Evolutionary conservation across 2,797 vertebrate species (phyloP).

Genomic region (Ara ararauna): DNA sequence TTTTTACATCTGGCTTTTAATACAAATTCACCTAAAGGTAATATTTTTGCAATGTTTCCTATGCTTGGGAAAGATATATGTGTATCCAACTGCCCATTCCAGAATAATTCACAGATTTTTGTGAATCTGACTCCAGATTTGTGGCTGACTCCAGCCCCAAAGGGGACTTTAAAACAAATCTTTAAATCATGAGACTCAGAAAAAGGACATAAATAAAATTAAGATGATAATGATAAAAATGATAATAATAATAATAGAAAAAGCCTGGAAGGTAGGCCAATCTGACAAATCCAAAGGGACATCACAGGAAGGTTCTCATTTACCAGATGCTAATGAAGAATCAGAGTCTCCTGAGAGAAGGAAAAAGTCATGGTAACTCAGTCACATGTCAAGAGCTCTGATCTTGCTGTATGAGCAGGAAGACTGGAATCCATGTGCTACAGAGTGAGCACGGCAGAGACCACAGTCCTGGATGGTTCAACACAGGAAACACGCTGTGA

Average conservation of each 20-base stretch:
- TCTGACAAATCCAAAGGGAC: conserved; percentile 25
- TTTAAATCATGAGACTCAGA: conserved; percentile 7
- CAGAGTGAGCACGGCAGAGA: background rate
- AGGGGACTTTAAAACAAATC: conserved; percentile 1
- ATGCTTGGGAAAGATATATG: background rate
- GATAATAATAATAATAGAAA: background rate
- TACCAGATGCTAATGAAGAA: background rate
- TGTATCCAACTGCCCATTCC: background rate
- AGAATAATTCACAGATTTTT: background rate
- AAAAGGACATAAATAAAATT: conserved; percentile 32
- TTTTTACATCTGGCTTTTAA: background rate
- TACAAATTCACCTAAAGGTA: background rate
- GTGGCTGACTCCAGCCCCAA: background rate
- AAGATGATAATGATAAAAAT: background rate
- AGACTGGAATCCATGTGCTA: background rate
- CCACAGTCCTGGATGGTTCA: background rate
- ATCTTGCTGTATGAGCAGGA: background rate
- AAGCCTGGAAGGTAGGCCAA: background rate
- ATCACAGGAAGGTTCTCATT: conserved; percentile 17
- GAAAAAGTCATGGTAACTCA: background rate
- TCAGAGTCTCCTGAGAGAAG: background rate
- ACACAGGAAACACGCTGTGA: background rate
- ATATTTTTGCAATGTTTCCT: background rate
- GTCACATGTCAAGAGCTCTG: background rate
- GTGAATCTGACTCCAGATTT: background rate